Evolutionary conservation across 2,113 vertebrate species (phyloP), one percentile per base, ranked within the genome.

Genomic region (Phocoena sinus): DNA sequence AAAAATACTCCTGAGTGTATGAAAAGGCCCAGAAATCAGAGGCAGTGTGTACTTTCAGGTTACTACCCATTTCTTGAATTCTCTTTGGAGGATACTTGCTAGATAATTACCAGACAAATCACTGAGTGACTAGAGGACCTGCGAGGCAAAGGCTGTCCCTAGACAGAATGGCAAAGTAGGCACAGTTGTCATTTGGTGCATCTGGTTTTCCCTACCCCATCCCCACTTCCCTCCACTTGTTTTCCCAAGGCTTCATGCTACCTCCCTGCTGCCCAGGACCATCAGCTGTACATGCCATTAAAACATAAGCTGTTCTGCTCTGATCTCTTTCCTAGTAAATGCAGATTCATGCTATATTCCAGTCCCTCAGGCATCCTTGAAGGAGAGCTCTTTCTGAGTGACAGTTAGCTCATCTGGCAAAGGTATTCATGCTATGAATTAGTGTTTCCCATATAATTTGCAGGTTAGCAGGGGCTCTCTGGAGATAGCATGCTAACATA

Each of bases 31-130:
- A 90, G 92, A 96, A 97, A 97, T 95, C 92, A 97, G 97, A 97
- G 63, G 83, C 92, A 83, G 28, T 92, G 58, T 97, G 94, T 96
- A 91, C 89, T 84, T 96, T 91, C 79, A 65, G 89, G 92, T 96
- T 95, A 94, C 95, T 95, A 95, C 90, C 89, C 94, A 91, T 96
- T 89, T 60, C 50, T 97, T 97, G 97, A 97, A 87, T 96, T 95
- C 96, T 97, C 97, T 97, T 95, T 95, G 90, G 98, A 97, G 95
- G 92, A 91, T 95, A 80, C 96, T 97, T 97, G 73, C 90, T 90
- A 82, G 95, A 96, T 97, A 97, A 97, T 98, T 97, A 93, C 89
- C 73, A 56, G 86, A 97, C 97, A 97, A 97, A 97, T 98, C 95
- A 98, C 68, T 8, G 56, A 94, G 89, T 97, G 95, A 89, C 95